Evolutionary conservation across 2,888 invertebrate genomes (phyloP).

Genomic region (Panorpa germanica): DNA sequence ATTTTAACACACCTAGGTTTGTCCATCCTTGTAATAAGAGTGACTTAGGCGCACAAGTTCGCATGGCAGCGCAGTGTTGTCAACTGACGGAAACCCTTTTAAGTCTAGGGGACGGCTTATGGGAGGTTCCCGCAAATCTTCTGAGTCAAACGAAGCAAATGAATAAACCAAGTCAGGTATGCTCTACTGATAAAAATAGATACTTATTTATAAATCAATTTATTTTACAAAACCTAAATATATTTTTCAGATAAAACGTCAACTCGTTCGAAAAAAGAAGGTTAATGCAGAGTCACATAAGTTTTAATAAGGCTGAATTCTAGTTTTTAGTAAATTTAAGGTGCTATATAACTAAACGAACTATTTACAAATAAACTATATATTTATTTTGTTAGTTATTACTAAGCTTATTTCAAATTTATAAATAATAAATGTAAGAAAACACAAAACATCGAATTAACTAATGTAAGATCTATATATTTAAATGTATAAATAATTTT

Average conservation of each 20-base stretch:
- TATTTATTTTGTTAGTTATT: too few relatives aligned
- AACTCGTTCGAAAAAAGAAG: slow-evolving; percentile 18
- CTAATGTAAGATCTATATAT: too few relatives aligned
- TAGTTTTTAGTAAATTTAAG: too few relatives aligned
- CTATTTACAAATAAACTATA: too few relatives aligned
- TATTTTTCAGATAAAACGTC: slow-evolving; percentile 19
- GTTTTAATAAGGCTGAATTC: too few relatives aligned
- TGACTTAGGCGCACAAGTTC: slow-evolving; percentile 53
- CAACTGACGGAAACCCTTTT: slow-evolving; percentile 70
- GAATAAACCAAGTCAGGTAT: slow-evolving; percentile 20
- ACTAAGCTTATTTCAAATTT: too few relatives aligned
- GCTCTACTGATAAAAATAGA: neutral
- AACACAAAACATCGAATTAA: too few relatives aligned
- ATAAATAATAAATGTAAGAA: too few relatives aligned
- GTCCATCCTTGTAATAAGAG: slow-evolving; percentile 39
- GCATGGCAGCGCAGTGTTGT: slow-evolving; percentile 75
- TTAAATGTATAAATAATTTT: too few relatives aligned
- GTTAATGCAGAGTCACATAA: slow-evolving; percentile 13
- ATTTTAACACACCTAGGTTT: slow-evolving; percentile 14
- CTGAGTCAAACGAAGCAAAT: slow-evolving; percentile 36
- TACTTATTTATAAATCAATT: neutral
- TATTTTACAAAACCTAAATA: neutral
- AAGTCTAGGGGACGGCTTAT: slow-evolving; percentile 55
- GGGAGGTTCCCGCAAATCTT: slow-evolving; percentile 58
- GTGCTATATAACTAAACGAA: too few relatives aligned